Percentiles rank a stretch among this genome's conserved stretches.
Conservation (phyloP, 2,797 vertebrate genomes). For the Notoglanidium macrostoma region DNA sequence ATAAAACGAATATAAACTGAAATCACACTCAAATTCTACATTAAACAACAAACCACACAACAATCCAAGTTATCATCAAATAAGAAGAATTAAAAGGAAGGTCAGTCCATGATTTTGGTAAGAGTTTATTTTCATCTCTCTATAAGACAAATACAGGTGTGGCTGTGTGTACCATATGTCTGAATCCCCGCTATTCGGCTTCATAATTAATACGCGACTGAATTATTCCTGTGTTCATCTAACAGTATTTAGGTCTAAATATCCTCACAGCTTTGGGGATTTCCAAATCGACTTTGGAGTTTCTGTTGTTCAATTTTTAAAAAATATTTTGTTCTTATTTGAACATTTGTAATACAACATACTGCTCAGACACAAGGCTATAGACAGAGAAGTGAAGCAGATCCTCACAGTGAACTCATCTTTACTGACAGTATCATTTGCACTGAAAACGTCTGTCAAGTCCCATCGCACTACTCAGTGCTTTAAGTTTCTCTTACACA, state of each 20-base stretch:
- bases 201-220: neutral
- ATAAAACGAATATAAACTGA: neutral
- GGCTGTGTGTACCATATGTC: conserved; percentile 33
- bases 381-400: conserved; percentile 43
- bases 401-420: conserved; percentile 44
- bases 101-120: conserved; percentile 34
- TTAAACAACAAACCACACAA: neutral
- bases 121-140: conserved; percentile 48
- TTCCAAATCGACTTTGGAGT: neutral
- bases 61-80: neutral
- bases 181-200: conserved; percentile 21
- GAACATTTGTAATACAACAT: conserved; percentile 11
- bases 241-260: conserved; percentile 48
- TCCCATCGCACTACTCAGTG: neutral
- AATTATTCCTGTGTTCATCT: conserved; percentile 20
- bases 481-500: neutral
- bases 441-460: conserved; percentile 8
- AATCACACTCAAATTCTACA: neutral
- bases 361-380: conserved; percentile 40
- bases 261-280: conserved; percentile 23
- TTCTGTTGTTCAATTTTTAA: neutral
- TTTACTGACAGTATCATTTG: conserved; percentile 28
- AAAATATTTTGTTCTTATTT: neutral
- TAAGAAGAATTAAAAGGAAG: neutral
- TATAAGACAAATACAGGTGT: conserved; percentile 41